Evolutionary conservation across 2,888 invertebrate genomes (phyloP).

Genomic region (Acanthopleura granulata): DNA sequence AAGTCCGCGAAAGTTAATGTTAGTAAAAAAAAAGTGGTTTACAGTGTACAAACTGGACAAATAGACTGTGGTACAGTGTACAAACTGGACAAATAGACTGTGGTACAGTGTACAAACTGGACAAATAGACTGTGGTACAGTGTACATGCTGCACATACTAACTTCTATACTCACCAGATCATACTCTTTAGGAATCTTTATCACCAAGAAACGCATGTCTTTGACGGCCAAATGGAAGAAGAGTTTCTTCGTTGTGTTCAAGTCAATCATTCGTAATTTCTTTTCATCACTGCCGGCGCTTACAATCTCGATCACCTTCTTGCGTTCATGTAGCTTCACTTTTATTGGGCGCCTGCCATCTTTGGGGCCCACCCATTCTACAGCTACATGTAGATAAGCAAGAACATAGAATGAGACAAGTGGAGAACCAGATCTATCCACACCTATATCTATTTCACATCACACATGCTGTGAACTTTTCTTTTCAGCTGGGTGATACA

Average conservation of each 20-base stretch:
- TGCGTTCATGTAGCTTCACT: slow-evolving; percentile 24
- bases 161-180: slow-evolving; percentile 70
- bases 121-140: no score
- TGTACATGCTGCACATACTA: not conserved
- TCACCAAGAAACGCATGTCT: slow-evolving; percentile 48
- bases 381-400: slow-evolving; percentile 24
- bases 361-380: slow-evolving; percentile 36
- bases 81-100: no score
- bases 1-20: no score
- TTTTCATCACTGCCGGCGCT: slow-evolving; percentile 17
- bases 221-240: slow-evolving; percentile 32
- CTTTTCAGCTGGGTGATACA: no score
- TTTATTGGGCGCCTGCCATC: slow-evolving; percentile 26
- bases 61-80: no score
- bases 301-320: slow-evolving; percentile 23
- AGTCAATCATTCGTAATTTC: slow-evolving; percentile 29
- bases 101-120: no score
- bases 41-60: no score
- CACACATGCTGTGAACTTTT: no score
- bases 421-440: no score
- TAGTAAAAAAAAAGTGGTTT: no score
- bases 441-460: no score
- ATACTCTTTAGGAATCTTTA: slow-evolving; percentile 72
- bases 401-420: no score
- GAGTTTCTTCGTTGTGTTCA: slow-evolving; percentile 52